These are phyloP conservation scores for Congeria kusceri DNA, from an alignment of 2,888 invertebrate genomes.

Conservation along the genomic window DNA sequence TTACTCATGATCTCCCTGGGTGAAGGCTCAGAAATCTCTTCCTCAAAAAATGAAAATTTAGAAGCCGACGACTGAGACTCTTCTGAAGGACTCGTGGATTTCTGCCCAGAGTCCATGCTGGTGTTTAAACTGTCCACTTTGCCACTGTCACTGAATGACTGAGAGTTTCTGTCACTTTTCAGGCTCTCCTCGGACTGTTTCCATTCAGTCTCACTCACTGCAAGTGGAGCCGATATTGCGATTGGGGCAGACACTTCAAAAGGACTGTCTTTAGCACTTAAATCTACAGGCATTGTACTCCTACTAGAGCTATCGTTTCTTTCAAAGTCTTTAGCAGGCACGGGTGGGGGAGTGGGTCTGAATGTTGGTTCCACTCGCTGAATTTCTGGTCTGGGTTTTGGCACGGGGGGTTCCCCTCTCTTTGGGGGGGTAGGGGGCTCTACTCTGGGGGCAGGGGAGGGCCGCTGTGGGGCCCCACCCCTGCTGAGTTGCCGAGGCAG, in stretches of 20 bases:
- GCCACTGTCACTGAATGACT: constrained; percentile 58
- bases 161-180: constrained; percentile 56
- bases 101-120: constrained; percentile 61
- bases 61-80: constrained; percentile 57
- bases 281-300: neutral
- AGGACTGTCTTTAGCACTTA: constrained; percentile 38
- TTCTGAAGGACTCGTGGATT: constrained; percentile 57
- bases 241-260: constrained; percentile 39
- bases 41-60: constrained; percentile 73
- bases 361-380: constrained; percentile 79
- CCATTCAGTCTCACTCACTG: constrained; percentile 59
- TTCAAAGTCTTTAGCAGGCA: constrained; percentile 57
- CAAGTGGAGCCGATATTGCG: constrained; percentile 31
- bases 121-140: constrained; percentile 53
- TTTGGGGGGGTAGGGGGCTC: constrained; percentile 60
- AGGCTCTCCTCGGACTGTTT: constrained; percentile 53
- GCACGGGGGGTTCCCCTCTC: constrained; percentile 69
- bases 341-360: constrained; percentile 68
- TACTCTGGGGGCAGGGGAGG: constrained; percentile 74
- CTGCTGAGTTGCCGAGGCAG: constrained; percentile 47
- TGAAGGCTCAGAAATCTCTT: constrained; percentile 79
- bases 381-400: constrained; percentile 74
- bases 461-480: constrained; percentile 53
- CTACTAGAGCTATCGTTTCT: constrained; percentile 23
- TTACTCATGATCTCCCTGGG: constrained; percentile 82